Conservation (phyloP, 2,113 vertebrate genomes). For the Erythrocercus mccallii region DNA sequence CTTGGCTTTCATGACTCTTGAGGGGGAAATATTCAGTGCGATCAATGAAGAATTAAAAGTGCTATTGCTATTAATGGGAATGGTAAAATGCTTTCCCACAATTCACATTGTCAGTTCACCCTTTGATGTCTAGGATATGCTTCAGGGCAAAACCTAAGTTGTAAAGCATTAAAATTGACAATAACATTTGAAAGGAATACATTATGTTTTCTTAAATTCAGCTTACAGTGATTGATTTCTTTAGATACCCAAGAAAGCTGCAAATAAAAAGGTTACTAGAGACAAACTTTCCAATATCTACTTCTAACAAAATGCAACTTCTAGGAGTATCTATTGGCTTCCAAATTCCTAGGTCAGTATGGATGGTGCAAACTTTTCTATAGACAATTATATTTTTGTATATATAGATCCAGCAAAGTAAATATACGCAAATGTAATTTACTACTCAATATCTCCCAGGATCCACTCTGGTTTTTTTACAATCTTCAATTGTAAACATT, state of each 20-base stretch:
- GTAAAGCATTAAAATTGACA: background rate
- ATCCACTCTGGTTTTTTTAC: background rate
- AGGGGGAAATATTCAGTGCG: constrained; percentile 8
- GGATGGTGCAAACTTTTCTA: background rate
- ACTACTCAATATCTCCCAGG: background rate
- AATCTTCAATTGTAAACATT: background rate
- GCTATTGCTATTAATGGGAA: constrained; percentile 6
- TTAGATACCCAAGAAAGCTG: background rate
- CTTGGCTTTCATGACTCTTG: constrained; percentile 40
- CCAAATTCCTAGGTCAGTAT: background rate
- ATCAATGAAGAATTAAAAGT: constrained; percentile 42
- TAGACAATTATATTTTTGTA: background rate
- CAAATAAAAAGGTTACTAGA: background rate
- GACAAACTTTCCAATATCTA: background rate
- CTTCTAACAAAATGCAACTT: background rate
- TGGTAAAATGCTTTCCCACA: background rate
- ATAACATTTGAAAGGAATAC: background rate
- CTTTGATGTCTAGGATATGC: background rate
- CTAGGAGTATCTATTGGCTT: background rate
- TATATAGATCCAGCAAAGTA: background rate
- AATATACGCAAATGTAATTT: background rate
- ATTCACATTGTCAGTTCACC: background rate
- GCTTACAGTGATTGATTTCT: background rate
- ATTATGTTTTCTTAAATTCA: background rate
- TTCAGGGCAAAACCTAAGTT: background rate